Base-by-base conservation (phyloP, 1,140 invertebrate genomes). In the Anastrepha ludens region DNA sequence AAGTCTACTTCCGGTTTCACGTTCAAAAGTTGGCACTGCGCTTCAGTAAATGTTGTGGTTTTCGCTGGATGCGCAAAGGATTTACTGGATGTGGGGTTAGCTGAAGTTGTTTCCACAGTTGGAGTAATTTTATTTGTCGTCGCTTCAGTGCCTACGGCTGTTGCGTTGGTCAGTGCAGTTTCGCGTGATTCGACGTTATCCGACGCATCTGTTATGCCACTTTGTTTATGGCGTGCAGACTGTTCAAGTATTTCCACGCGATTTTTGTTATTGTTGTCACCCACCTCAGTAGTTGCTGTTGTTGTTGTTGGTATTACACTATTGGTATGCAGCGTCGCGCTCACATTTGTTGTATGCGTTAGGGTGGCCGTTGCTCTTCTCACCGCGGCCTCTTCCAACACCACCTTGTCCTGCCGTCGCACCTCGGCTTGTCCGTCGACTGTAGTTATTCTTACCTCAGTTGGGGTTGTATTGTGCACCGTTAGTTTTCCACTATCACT, bases 81-180 rank as follows among this genome's bases (percentile, higher is more conserved):
- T 15, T 17, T 15, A 74, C 41, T 47, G 11, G 4, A 44, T n/a
- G 11, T 17, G 13, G 41, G 17, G 39, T 44, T 74, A 44, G 39
- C 39, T 17, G 47, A 47, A 74, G 15, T 81, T 50, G 15, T 81
- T 50, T 64, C 62, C n/a, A 50, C 17, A 50, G 64, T 87, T 67
- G 11, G 67, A 58, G 67, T 44, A 44, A 7, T 81, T 50, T 9
- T 81, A 20, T 5, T 81, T 20, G 17, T 41, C 50, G 15, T 20
- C 87, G 81, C 50, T 89, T 78, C 55, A 88, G 81, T 1, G 88
- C 86, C 29, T 87, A 74, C 20, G 87, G 87, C 86, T 88, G 89
- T 89, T 91, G 65, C 70, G 65, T 55, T 81, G 74, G 74, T 81
- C 74, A 81, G 47, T 81, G 74, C 74, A 50, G n/a, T 50, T 81